Evolutionary conservation across 2,888 invertebrate genomes (phyloP).

Genomic region (Apeira syringaria): DNA sequence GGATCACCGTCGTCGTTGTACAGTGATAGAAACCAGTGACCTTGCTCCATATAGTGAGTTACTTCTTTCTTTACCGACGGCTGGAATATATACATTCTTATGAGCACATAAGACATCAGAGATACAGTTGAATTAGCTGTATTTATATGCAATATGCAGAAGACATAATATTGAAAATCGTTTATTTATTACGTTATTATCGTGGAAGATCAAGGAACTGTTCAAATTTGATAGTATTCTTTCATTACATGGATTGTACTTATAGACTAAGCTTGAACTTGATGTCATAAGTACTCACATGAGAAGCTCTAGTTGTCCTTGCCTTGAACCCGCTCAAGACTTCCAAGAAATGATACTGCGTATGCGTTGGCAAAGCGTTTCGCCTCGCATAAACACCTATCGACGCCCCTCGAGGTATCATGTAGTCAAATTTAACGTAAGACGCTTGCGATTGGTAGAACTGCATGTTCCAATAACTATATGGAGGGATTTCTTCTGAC

Average conservation of each 20-base stretch:
- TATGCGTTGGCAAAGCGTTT: constrained; percentile 97
- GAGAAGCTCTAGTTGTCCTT: constrained; percentile 91
- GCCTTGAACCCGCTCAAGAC: constrained; percentile 95
- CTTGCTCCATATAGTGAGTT: constrained; percentile 97
- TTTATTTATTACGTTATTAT: too few relatives aligned
- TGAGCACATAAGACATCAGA: too few relatives aligned
- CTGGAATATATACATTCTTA: constrained; percentile 61
- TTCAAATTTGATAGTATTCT: too few relatives aligned
- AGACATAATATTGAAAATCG: too few relatives aligned
- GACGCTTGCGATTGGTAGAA: constrained; percentile 97
- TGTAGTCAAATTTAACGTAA: constrained; percentile 97
- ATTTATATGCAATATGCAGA: too few relatives aligned
- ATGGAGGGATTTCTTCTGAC: constrained; percentile 94
- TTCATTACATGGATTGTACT: too few relatives aligned
- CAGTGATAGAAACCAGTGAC: constrained; percentile 97
- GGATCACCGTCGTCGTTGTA: constrained; percentile 98
- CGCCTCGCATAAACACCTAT: constrained; percentile 97
- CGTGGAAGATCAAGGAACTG: too few relatives aligned
- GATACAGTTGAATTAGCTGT: too few relatives aligned
- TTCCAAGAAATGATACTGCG: constrained; percentile 98
- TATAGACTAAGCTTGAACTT: too few relatives aligned
- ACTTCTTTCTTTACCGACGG: constrained; percentile 95
- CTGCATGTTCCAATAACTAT: constrained; percentile 98
- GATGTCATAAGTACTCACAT: constrained; percentile 91
- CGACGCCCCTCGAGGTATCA: constrained; percentile 94